A percentile compares a stretch with the other conserved stretches of the same genome.
Conservation (phyloP, 2,113 vertebrate genomes). For the Peromyscus leucopus region DNA sequence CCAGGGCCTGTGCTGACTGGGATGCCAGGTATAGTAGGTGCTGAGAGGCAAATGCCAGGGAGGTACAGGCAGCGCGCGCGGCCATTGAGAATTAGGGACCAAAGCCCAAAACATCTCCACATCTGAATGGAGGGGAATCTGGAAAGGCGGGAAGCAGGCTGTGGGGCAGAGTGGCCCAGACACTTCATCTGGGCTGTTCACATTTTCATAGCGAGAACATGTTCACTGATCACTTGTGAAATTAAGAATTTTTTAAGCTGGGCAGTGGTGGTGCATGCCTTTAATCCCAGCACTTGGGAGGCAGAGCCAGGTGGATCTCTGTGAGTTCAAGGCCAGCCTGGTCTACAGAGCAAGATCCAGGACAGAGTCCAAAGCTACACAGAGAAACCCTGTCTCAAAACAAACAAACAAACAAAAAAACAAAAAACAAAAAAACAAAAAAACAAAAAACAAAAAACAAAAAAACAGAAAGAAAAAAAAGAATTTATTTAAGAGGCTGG, state of each 20-base stretch:
- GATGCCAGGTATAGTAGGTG: no score
- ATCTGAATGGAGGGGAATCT: neutral
- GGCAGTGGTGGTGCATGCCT: no score
- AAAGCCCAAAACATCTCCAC: neutral
- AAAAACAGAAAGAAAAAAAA: neutral
- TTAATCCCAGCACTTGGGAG: no score
- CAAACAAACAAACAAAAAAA: no score
- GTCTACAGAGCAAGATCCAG: no score
- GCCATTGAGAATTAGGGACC: neutral
- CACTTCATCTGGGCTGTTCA: neutral
- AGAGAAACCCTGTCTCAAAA: no score
- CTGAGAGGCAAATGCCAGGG: neutral
- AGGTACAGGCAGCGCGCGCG: neutral
- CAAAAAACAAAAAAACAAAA: no score
- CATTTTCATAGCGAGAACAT: neutral
- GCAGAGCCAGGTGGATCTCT: no score
- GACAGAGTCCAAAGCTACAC: no score
- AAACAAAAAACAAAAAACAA: no score
- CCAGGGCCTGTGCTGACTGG: accelerated
- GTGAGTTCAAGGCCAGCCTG: no score
- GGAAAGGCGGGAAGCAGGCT: neutral
- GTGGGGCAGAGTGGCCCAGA: neutral
- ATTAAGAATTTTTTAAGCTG: neutral
- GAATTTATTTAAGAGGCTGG: neutral
- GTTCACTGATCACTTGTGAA: neutral